Base-by-base conservation (phyloP, 2,797 vertebrate species). In the Sebastolobus alascanus region DNA sequence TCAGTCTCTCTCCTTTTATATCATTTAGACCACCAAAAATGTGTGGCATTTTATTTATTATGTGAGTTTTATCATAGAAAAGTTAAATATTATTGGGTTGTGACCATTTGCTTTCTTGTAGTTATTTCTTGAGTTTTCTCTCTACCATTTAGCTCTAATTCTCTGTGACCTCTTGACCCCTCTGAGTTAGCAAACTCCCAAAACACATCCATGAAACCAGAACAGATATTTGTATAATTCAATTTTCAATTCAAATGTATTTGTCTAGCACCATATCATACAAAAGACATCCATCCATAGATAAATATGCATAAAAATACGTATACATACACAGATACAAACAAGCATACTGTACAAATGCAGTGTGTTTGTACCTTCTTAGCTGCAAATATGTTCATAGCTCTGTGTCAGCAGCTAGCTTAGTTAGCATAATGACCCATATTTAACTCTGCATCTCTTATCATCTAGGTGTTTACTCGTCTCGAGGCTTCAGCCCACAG, bases 401-500 rank as follows among this genome's bases (percentile, higher is more conserved):
- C 20, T 46, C 18, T 13, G 11, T 65, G 13, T 20, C 14, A 63
- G 37, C 22, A 50, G n/a, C 52, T 64, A 46, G 20, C 8, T 43
- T 66, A 54, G 18, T 65, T 54, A 35, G 20, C 11, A 14, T 59
- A 61, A 59, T 37, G 3, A 27, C 92, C 3, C 16, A 60, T 63
- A 54, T 90, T 84, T 96, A 84, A 96, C 94, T 87, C 40, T 93
- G 91, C 95, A 90, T 96, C 89, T 96, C 92, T 96, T 96, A 83
- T 89, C 83, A 93, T 87, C 92, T 94, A 99, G 99, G 98, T 97
- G 97, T 98, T 95, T 97, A 96, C 94, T 95, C 97, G 91, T 96
- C 98, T 92, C 97, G 96, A 94, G 97, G 97, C 84, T 97, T 98
- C 92, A 99, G 98, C 86, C 97, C 97, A 43, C 97, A 97, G 94